These are phyloP conservation scores for Catharus minimus DNA, from an alignment of 2,113 vertebrate species.

Conservation along the genomic window DNA sequence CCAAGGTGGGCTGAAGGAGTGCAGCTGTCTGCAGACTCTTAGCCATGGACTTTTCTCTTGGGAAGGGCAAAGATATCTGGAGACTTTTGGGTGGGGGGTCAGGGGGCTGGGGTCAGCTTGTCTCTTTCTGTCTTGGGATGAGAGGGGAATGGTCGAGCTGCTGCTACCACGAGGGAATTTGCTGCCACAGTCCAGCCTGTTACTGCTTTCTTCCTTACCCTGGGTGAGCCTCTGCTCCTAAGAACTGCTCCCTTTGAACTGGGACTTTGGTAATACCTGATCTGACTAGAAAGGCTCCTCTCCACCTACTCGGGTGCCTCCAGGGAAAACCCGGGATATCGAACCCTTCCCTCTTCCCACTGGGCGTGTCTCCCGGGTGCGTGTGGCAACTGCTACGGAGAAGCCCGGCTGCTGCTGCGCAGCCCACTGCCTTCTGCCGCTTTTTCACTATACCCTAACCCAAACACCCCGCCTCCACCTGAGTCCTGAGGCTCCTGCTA, in stretches of 20 bases:
- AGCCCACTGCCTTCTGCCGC: not conserved
- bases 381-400: rapidly evolving
- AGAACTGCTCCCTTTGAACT: not conserved
- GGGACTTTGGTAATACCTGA: not conserved
- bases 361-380: rapidly evolving
- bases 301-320: not conserved
- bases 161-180: rapidly evolving
- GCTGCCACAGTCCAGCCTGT: not conserved
- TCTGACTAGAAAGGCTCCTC: not conserved
- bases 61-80: not conserved
- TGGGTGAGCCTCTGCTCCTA: not conserved
- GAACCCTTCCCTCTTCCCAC: rapidly evolving
- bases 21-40: too few relatives aligned
- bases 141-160: not conserved
- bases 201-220: not conserved
- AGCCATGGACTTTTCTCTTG: not conserved
- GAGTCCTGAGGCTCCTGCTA: not conserved
- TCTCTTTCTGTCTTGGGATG: rapidly evolving
- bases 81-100: not conserved
- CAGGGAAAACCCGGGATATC: rapidly evolving
- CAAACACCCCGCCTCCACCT: rapidly evolving
- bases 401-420: not conserved
- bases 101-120: not conserved
- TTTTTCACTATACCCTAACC: not conserved
- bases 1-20: not conserved